Base-by-base conservation (phyloP, 2,797 vertebrate genomes). In the Falco rusticolus region DNA sequence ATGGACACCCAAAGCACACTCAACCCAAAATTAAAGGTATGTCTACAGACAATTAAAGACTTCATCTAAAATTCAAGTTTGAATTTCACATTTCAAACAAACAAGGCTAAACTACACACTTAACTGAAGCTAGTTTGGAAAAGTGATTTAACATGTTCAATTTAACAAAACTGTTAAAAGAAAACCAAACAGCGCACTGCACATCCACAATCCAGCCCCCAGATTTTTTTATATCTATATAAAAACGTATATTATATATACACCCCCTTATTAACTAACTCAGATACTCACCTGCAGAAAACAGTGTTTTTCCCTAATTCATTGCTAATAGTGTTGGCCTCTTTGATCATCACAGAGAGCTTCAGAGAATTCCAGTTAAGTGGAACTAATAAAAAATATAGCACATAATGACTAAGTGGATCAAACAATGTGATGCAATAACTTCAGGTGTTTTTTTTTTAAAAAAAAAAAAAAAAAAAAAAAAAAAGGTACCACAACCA, bases 281-380 rank as follows among this genome's bases (percentile, higher is more conserved):
- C 16, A 34, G 51, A 75, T 31, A 91, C 97, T 93, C 75, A 98
- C 99, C 98, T 99, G 98, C 97, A 98, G 95, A 99, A 99, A 60
- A 99, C 75, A 2, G 98, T 99, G 85, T 97, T 97, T 94, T 99
- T 99, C 85, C 97, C 98, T 41, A 99, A 94, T 95, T 98, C 98
- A 78, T 88, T 96, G 87, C 99, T 99, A 94, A 99, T 99, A 78
- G 99, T 97, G 87, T 99, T 99, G 48, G 99, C 99, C 96, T 99
- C 99, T 96, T 99, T 99, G 80, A 99, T 98, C 99, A 99, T 99
- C 96, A 99, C 92, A 34, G 99, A 99, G 45, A 99, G 95, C 93
- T 99, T 99, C 99, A 99, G 98, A 87, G 98, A 97, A 93, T 98
- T 98, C 99, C 99, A 99, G 37, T 98, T 98, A 53, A 98, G 97